These are phyloP conservation scores for Spilosoma lubricipeda DNA, from an alignment of 2,888 invertebrate species.

Conservation along the genomic window DNA sequence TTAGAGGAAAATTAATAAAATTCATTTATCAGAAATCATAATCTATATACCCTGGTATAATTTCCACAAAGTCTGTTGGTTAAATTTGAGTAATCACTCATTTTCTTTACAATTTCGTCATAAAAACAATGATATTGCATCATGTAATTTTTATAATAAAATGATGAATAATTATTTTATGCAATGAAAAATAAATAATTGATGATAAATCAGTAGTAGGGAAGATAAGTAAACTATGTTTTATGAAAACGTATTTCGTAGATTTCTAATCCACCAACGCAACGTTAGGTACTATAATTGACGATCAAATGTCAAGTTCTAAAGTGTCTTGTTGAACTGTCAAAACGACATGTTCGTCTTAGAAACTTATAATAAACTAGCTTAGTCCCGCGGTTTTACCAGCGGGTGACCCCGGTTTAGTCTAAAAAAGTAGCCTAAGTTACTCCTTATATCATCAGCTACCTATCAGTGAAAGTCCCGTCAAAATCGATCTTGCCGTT, in stretches of 20 bases:
- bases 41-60: not conserved
- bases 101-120: not conserved
- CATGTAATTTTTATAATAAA: not conserved
- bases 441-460: too few species aligned
- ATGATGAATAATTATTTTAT: not conserved
- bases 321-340: too few species aligned
- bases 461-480: too few species aligned
- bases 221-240: not conserved
- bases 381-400: too few species aligned
- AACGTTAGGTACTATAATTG: not conserved
- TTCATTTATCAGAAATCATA: too few species aligned
- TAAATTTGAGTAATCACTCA: not conserved
- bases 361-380: too few species aligned
- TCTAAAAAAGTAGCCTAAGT: too few species aligned
- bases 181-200: not conserved
- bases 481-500: too few species aligned
- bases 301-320: not conserved
- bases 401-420: too few species aligned
- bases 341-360: too few species aligned
- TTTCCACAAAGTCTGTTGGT: not conserved
- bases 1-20: too few species aligned
- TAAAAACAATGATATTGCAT: not conserved
- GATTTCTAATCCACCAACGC: not conserved
- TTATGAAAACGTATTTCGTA: not conserved
- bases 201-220: not conserved